phyloP scores from a whole-genome alignment of 2,888 invertebrate genomes.

The Phaonia tiefii region DNA sequence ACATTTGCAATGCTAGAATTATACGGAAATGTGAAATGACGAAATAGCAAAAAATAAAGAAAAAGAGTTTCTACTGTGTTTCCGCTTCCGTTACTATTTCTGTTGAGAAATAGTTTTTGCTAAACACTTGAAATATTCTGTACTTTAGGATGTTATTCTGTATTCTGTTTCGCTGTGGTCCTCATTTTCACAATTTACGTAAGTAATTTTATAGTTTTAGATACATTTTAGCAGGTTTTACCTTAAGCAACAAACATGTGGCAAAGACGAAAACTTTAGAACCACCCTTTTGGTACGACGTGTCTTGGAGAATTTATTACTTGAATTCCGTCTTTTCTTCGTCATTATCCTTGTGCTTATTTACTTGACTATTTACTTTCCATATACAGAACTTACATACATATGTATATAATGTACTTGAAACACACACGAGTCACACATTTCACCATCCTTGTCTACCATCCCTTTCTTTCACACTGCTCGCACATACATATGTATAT shows the following conservation, averaged over 20 bases:
- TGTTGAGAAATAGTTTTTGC: neutral
- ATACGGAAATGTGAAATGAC: slow-evolving; percentile 5
- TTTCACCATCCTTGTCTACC: neutral
- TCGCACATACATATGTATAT: neutral
- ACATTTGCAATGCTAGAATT: slow-evolving; percentile 4
- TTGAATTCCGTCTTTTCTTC: slow-evolving; percentile 13
- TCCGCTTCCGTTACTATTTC: neutral
- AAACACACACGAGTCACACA: neutral
- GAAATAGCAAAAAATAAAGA: neutral
- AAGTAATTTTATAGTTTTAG: slow-evolving; percentile 27
- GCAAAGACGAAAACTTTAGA: neutral
- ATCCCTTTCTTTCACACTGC: neutral
- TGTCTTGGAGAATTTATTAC: slow-evolving; percentile 13
- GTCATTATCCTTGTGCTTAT: slow-evolving; percentile 39
- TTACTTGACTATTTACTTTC: slow-evolving; percentile 28
- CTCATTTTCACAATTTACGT: too few relatives aligned
- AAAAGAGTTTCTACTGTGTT: neutral
- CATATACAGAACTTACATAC: neutral
- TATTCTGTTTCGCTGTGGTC: too few relatives aligned
- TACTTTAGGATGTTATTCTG: neutral
- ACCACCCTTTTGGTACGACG: neutral
- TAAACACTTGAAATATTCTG: too few relatives aligned
- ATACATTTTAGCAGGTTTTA: neutral
- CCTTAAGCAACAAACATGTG: neutral
- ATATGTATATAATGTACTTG: neutral